Percentiles rank a stretch among this genome's conserved stretches.
These are phyloP conservation scores for Argynnis bischoffii DNA, from an alignment of 2,888 invertebrate genomes.

Conservation along the genomic window DNA sequence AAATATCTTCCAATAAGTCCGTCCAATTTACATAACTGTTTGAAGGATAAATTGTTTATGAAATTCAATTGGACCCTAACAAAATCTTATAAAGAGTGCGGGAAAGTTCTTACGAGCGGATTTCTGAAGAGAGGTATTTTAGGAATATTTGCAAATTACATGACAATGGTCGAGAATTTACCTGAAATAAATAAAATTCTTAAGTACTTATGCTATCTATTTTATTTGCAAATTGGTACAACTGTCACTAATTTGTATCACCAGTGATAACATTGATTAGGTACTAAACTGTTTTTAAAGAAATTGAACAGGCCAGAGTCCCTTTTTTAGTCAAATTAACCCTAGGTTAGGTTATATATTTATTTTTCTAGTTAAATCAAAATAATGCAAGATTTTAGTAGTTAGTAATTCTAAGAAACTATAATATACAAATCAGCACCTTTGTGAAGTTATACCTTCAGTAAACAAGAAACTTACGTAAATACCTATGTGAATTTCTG, in stretches of 20 bases:
- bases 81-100: conserved; percentile 13
- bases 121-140: conserved; percentile 36
- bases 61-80: conserved; percentile 26
- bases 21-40: conserved; percentile 1
- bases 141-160: conserved; percentile 49
- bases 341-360: too few relatives aligned
- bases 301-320: too few relatives aligned
- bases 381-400: too few relatives aligned
- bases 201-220: neutral
- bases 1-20: neutral
- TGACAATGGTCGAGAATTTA: conserved; percentile 60
- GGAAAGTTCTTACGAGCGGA: conserved; percentile 13
- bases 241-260: too few relatives aligned
- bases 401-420: neutral
- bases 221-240: neutral
- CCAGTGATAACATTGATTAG: too few relatives aligned
- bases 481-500: conserved; percentile 7
- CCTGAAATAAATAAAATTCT: conserved; percentile 45
- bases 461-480: neutral
- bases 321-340: too few relatives aligned
- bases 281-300: too few relatives aligned
- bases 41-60: conserved; percentile 13
- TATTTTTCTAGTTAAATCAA: too few relatives aligned
- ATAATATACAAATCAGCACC: neutral
- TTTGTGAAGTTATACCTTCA: neutral